A percentile compares a stretch with the other conserved stretches of the same genome.
Evolutionary conservation across 2,113 vertebrate species (phyloP).

Genomic region (Ictalurus furcatus): DNA sequence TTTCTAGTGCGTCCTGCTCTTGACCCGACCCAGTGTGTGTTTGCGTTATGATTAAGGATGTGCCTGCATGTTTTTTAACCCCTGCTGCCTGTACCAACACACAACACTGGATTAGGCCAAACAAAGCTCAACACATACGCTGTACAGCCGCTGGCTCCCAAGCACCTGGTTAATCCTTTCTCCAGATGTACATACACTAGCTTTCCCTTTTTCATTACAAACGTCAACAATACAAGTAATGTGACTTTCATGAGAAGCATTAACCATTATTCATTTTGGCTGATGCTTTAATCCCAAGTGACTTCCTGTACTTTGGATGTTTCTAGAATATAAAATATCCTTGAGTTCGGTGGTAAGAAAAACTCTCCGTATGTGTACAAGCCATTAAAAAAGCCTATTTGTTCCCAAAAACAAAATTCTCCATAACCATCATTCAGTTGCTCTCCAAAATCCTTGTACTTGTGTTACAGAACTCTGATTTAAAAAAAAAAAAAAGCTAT

Average conservation of each 20-base stretch:
- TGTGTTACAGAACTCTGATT: too few species aligned
- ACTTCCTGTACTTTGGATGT: conserved; percentile 17
- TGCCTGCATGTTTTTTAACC: conserved; percentile 2
- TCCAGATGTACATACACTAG: conserved; percentile 7
- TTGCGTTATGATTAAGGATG: conserved; percentile 12
- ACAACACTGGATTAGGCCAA: conserved; percentile 11
- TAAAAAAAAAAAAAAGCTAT: background rate
- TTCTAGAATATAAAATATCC: background rate
- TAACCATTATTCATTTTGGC: background rate
- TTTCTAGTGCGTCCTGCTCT: background rate
- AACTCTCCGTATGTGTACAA: background rate
- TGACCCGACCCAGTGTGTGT: background rate
- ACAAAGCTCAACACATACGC: conserved; percentile 6
- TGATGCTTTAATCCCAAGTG: conserved; percentile 15
- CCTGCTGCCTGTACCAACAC: conserved; percentile 17
- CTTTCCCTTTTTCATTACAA: conserved; percentile 5
- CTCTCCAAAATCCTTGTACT: background rate
- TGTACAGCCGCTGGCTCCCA: background rate
- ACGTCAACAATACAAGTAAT: conserved; percentile 10
- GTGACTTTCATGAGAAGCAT: conserved; percentile 15
- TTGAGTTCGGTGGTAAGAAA: background rate
- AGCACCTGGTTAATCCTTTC: conserved; percentile 26
- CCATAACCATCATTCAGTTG: background rate
- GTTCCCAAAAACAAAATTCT: background rate
- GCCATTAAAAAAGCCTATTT: background rate